Conservation (phyloP, 2,113 vertebrate species). For the Chitala chitala region DNA sequence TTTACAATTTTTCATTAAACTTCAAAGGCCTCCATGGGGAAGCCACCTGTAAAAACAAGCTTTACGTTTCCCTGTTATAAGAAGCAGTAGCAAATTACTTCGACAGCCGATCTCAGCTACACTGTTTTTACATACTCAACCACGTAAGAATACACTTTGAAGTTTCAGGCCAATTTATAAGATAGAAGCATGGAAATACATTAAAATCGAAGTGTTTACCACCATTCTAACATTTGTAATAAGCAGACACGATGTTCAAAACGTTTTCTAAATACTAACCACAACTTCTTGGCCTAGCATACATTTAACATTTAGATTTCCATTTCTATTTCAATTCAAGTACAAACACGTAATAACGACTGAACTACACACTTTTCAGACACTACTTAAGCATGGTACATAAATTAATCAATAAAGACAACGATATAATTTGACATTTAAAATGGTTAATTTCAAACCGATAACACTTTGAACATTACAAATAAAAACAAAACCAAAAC, state of each 20-base stretch:
- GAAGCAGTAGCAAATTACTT: slow-evolving; percentile 30
- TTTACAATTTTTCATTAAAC: slow-evolving; percentile 9
- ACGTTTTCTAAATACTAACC: not conserved
- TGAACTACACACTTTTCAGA: no score
- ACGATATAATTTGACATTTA: no score
- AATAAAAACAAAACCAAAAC: no score
- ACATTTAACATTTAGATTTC: no score
- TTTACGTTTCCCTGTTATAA: slow-evolving; percentile 30
- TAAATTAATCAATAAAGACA: no score
- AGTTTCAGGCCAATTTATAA: slow-evolving; percentile 11
- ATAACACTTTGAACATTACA: no score
- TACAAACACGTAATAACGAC: not conserved
- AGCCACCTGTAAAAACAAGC: slow-evolving; percentile 40
- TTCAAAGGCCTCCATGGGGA: slow-evolving; percentile 32
- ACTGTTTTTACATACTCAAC: slow-evolving; percentile 15
- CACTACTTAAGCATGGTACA: no score
- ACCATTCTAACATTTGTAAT: not conserved
- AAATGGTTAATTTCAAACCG: no score
- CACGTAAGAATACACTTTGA: slow-evolving; percentile 11
- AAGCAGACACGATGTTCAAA: not conserved
- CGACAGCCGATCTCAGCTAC: slow-evolving; percentile 15
- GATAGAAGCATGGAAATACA: not conserved
- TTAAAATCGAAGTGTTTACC: slow-evolving; percentile 12
- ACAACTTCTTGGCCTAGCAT: not conserved
- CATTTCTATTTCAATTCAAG: no score